Percentiles rank a stretch among this genome's conserved stretches.
These are phyloP conservation scores for Podiceps cristatus DNA, from an alignment of 2,113 vertebrate species.

Conservation along the genomic window DNA sequence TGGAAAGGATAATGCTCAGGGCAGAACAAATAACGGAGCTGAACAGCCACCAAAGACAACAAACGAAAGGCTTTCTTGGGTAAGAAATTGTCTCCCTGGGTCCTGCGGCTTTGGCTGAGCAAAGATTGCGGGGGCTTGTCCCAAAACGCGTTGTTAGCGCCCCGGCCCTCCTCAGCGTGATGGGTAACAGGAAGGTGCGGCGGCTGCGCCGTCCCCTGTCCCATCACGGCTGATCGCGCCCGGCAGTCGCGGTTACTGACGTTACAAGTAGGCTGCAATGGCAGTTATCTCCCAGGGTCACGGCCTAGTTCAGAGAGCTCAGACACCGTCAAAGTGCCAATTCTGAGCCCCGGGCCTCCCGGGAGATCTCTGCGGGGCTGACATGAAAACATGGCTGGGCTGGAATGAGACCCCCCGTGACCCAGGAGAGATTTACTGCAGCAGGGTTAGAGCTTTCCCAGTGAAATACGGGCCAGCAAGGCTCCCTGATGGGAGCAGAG, in stretches of 20 bases:
- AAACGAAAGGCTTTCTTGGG: background rate
- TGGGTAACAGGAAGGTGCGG: background rate
- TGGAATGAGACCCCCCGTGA: background rate
- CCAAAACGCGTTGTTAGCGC: accelerated
- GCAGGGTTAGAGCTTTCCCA: slow-evolving; percentile 48
- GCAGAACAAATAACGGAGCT: background rate
- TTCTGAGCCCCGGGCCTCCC: background rate
- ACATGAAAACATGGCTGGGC: background rate
- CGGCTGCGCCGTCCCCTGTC: accelerated
- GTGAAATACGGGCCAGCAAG: background rate
- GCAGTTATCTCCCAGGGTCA: background rate
- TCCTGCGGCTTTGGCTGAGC: background rate
- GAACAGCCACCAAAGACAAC: background rate
- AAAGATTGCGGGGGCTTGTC: background rate
- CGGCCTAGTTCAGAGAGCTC: background rate
- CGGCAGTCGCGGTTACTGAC: background rate
- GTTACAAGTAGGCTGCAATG: background rate
- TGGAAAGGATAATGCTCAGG: background rate
- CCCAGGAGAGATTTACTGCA: slow-evolving; percentile 25
- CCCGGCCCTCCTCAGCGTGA: accelerated
- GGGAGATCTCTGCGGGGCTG: background rate
- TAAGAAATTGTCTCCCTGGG: background rate
- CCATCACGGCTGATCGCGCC: background rate
- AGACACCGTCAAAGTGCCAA: background rate
- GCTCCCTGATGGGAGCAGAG: slow-evolving; percentile 2